Base-by-base conservation (phyloP, 1,140 invertebrate species). In the Oncopodura yosiiana region DNA sequence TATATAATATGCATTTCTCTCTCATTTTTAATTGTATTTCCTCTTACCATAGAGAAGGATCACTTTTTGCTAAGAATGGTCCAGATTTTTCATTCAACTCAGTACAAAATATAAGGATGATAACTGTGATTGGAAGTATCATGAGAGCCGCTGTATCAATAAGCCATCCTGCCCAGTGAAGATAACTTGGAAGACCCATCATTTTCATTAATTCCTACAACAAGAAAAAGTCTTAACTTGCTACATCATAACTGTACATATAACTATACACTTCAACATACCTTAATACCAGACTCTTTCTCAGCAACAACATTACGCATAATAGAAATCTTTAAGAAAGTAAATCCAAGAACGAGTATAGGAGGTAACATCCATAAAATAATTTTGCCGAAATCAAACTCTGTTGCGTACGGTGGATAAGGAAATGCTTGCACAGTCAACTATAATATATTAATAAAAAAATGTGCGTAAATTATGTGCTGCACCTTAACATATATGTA, bases 151-250 rank as follows among this genome's bases (percentile, higher is more conserved):
- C 69, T 57, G 73, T 73, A 26, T 74, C 70, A n/a, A 69, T 58
- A 58, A 75, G 75, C 70, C 74, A 75, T n/a, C 73, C 71, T 2
- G 65, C 26, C 76, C 75, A 77, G 48, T 77, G 72, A 23, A 77
- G 50, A 69, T 71, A 77, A 54, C 68, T 69, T 49, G 66, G 68
- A n/a, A 77, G 49, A 16, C 75, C 75, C 75, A 77, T 77, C 66
- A 77, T 74, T 62, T 75, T 75, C 75, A 77, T 76, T 9, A 73
- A 73, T 63, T 77, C 75, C 73, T 75, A 46, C 9, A n/a, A n/a
- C 49, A 49, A 56, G 36, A 37, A 67, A 60, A 49, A n/a, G n/a
- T n/a, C n/a, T n/a, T n/a, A n/a, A n/a, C n/a, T n/a, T n/a, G n/a
- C n/a, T n/a, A n/a, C n/a, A n/a, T n/a, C n/a, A n/a, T n/a, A n/a